Evolutionary conservation across 2,113 vertebrate species (phyloP).

Genomic region (Phaethon lepturus): DNA sequence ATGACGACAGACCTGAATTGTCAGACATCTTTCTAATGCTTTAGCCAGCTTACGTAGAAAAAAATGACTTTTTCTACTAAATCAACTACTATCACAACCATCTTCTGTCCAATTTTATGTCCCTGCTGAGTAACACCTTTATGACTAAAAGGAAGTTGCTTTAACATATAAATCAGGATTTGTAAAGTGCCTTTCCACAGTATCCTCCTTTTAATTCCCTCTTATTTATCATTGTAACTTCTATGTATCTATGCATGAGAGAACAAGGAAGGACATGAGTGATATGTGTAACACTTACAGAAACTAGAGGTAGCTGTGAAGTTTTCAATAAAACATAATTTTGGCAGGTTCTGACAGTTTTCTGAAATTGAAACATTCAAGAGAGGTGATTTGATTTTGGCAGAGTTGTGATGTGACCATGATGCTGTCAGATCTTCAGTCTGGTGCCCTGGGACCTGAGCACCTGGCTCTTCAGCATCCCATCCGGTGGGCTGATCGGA

Average conservation of each 20-base stretch:
- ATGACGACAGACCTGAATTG: neutral
- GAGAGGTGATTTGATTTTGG: neutral
- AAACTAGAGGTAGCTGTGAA: neutral
- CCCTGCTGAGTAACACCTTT: neutral
- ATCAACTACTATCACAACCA: neutral
- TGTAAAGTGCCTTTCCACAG: neutral
- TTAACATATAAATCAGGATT: neutral
- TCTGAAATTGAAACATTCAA: neutral
- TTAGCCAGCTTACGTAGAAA: neutral
- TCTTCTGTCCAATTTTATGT: neutral
- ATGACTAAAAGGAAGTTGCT: neutral
- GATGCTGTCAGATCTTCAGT: neutral
- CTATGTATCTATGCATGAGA: neutral
- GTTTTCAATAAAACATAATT: neutral
- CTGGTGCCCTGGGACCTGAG: neutral
- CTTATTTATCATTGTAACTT: neutral
- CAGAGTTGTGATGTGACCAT: neutral
- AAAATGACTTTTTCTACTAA: neutral
- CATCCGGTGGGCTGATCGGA: fast-evolving
- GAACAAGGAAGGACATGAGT: neutral
- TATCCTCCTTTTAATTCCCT: neutral
- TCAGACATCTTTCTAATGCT: neutral
- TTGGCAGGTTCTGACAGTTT: neutral
- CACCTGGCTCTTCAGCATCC: neutral
- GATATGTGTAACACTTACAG: neutral